Evolutionary conservation across 2,113 vertebrate species (phyloP).

Genomic region (Dipodomys ordii): DNA sequence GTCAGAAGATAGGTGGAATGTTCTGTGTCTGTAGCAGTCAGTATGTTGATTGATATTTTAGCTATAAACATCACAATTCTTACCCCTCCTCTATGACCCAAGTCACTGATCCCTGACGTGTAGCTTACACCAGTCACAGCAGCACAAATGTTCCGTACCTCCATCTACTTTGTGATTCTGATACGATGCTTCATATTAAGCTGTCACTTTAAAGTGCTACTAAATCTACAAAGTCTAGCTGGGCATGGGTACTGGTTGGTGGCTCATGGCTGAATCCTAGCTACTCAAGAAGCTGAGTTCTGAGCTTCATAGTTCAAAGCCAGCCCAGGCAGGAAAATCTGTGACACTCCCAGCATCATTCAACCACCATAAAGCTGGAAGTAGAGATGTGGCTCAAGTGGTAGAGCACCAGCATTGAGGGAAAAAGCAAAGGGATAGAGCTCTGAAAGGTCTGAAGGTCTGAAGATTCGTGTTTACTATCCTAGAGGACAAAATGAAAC

Average conservation of each 20-base stretch:
- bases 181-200: background rate
- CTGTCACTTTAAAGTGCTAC: background rate
- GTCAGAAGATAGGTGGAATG: background rate
- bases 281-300: too few relatives aligned
- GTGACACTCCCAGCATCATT: too few relatives aligned
- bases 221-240: background rate
- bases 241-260: too few relatives aligned
- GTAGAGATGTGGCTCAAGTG: too few relatives aligned
- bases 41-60: background rate
- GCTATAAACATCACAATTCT: background rate
- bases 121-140: accelerated
- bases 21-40: background rate
- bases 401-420: too few relatives aligned
- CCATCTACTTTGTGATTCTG: accelerated
- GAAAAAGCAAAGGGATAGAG: too few relatives aligned
- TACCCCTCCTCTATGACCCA: accelerated
- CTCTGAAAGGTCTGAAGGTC: background rate
- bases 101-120: background rate
- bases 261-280: too few relatives aligned
- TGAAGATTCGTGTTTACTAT: background rate
- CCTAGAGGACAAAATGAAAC: background rate
- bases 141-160: background rate
- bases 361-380: too few relatives aligned
- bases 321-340: too few relatives aligned
- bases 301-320: too few relatives aligned